Conservation (phyloP, 1,140 invertebrate genomes). For the Drosophila tropicalis region DNA sequence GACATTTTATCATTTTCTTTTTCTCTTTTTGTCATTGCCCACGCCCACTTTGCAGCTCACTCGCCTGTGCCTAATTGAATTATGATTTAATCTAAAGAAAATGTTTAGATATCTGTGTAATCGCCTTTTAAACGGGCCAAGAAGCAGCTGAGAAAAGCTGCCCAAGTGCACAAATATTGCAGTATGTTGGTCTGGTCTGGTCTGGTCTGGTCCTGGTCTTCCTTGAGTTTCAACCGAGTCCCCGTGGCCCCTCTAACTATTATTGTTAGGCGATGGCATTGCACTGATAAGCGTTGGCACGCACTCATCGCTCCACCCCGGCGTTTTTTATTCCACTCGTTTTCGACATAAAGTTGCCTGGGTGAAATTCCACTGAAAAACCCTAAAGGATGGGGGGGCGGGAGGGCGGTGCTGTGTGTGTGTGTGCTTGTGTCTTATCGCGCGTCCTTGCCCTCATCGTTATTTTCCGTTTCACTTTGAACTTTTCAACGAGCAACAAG, state of each 20-base stretch:
- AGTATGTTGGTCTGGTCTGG: not conserved
- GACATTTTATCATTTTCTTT: not conserved
- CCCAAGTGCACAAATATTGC: constrained; percentile 6
- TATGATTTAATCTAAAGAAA: constrained; percentile 57
- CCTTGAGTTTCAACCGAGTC: too few relatives aligned
- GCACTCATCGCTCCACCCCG: not conserved
- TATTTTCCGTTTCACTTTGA: constrained; percentile 67
- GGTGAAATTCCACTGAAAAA: constrained; percentile 1
- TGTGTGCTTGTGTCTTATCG: constrained; percentile 64
- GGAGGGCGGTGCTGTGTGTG: constrained; percentile 7
- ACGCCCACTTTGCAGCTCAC: constrained; percentile 43
- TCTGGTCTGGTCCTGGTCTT: not conserved
- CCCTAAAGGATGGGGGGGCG: not conserved
- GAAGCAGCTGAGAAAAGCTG: constrained; percentile 21
- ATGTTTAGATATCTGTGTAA: constrained; percentile 40
- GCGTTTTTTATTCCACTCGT: not conserved
- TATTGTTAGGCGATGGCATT: constrained; percentile 42
- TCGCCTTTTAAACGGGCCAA: constrained; percentile 13
- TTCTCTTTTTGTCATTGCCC: constrained; percentile 3
- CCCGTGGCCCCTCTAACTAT: not conserved
- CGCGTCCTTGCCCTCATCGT: constrained; percentile 46
- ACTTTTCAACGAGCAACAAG: constrained; percentile 51
- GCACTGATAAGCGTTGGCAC: constrained; percentile 56
- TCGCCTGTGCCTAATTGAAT: constrained; percentile 74
- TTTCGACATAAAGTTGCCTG: constrained; percentile 25